A percentile compares a stretch with the other conserved stretches of the same genome.
Conservation (phyloP, 2,888 invertebrate genomes). For the Exocentrus adspersus region DNA sequence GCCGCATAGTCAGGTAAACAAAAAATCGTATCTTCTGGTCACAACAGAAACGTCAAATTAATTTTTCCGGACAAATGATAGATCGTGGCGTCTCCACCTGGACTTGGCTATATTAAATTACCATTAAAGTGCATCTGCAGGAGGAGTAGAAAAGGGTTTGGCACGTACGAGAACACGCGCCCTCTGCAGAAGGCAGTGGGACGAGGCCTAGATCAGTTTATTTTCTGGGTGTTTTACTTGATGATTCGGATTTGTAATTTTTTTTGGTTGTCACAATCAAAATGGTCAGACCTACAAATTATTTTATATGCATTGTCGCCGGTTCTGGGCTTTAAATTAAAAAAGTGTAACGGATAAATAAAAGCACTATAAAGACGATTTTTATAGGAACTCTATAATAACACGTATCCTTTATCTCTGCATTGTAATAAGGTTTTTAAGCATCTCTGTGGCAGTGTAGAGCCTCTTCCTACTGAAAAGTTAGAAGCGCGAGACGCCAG, state of each 20-base stretch:
- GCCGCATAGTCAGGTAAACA: slow-evolving; percentile 21
- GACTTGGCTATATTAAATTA: slow-evolving; percentile 44
- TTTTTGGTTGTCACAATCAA: too few relatives aligned
- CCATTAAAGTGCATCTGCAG: slow-evolving; percentile 47
- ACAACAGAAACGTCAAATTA: slow-evolving; percentile 39
- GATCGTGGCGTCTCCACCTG: slow-evolving; percentile 41
- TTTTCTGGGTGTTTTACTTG: too few relatives aligned
- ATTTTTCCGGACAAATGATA: slow-evolving; percentile 37
- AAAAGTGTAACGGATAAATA: background rate
- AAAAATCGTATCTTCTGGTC: slow-evolving; percentile 29
- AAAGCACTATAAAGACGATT: background rate
- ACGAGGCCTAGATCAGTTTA: background rate
- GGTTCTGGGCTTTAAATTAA: background rate
- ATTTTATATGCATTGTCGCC: too few relatives aligned
- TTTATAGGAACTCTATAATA: background rate
- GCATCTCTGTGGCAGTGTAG: slow-evolving; percentile 14
- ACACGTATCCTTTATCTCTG: background rate
- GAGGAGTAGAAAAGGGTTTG: slow-evolving; percentile 44
- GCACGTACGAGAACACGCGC: slow-evolving; percentile 46
- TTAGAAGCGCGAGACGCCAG: slow-evolving; percentile 34
- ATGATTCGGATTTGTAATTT: too few relatives aligned
- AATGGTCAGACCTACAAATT: too few relatives aligned
- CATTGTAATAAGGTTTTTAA: background rate
- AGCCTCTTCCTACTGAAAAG: slow-evolving; percentile 18
- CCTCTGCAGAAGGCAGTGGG: background rate